Evolutionary conservation across 37 sponge, comb jelly and placozoan species (phyloP).

Genomic region (Tethya wilhelma): DNA sequence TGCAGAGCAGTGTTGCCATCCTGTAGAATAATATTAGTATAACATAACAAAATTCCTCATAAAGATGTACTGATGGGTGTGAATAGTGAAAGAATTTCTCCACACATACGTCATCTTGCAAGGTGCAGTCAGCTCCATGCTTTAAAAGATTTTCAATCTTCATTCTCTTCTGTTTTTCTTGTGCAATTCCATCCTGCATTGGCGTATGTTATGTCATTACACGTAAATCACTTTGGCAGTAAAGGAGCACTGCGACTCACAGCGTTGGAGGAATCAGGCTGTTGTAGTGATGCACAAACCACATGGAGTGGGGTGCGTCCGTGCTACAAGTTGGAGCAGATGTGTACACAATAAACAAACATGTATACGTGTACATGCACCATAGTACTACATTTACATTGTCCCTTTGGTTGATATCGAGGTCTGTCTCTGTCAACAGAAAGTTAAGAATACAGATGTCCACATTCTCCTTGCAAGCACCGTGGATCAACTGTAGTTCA

Average conservation of each 20-base stretch:
- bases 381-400: neutral
- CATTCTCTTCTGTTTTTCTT: slow-evolving; percentile 9
- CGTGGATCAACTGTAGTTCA: neutral
- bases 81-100: too few relatives aligned
- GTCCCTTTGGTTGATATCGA: neutral
- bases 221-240: too few relatives aligned
- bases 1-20: slow-evolving; percentile 35
- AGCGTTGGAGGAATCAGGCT: too few relatives aligned
- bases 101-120: slow-evolving; percentile 10
- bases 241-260: too few relatives aligned
- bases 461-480: neutral
- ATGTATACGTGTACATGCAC: neutral
- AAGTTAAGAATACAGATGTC: slow-evolving; percentile 7
- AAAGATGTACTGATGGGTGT: neutral
- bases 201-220: too few relatives aligned
- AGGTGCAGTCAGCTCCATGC: neutral
- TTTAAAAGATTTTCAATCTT: slow-evolving; percentile 17
- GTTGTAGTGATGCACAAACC: slow-evolving; percentile 11
- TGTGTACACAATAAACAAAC: neutral
- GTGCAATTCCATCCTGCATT: neutral
- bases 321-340: neutral
- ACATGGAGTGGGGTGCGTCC: slow-evolving; percentile 25
- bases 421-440: neutral
- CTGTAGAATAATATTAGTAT: neutral
- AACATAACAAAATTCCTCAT: neutral